These are phyloP conservation scores for Chrosomus eos DNA, from an alignment of 2,797 vertebrate species.

Conservation along the genomic window DNA sequence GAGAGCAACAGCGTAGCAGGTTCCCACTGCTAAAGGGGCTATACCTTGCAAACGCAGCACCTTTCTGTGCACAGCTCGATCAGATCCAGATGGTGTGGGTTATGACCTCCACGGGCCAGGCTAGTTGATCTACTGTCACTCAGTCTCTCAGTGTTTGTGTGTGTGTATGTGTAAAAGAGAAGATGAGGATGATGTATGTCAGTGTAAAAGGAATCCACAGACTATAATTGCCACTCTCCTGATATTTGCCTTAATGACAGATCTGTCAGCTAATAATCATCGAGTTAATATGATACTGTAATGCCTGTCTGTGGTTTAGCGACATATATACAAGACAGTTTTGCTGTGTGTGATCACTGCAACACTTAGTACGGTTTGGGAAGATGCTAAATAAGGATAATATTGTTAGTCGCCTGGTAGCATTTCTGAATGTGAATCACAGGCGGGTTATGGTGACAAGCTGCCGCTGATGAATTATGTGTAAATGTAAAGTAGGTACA, in stretches of 20 bases:
- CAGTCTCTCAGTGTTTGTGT: constrained; percentile 73
- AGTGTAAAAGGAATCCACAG: constrained; percentile 83
- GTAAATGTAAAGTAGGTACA: constrained; percentile 36
- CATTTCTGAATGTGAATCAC: constrained; percentile 26
- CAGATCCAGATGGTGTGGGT: constrained; percentile 95
- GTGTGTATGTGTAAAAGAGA: constrained; percentile 75
- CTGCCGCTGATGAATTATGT: constrained; percentile 8
- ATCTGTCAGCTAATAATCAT: constrained; percentile 62
- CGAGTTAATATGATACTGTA: constrained; percentile 39
- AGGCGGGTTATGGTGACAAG: neutral
- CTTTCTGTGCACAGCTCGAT: constrained; percentile 83
- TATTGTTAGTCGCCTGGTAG: neutral
- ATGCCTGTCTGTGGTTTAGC: constrained; percentile 37
- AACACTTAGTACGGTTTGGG: constrained; percentile 11
- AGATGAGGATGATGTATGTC: constrained; percentile 74
- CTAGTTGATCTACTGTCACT: constrained; percentile 83
- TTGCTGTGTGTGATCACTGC: constrained; percentile 31
- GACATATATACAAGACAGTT: neutral
- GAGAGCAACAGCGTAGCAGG: constrained; percentile 4
- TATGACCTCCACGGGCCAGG: constrained; percentile 83
- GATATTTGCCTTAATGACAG: constrained; percentile 85
- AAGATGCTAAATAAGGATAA: neutral
- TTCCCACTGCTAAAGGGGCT: constrained; percentile 68
- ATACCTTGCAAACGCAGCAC: constrained; percentile 76
- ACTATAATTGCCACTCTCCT: constrained; percentile 81